These are phyloP conservation scores for Glareola pratincola DNA, from an alignment of 2,113 vertebrate species.

Conservation along the genomic window DNA sequence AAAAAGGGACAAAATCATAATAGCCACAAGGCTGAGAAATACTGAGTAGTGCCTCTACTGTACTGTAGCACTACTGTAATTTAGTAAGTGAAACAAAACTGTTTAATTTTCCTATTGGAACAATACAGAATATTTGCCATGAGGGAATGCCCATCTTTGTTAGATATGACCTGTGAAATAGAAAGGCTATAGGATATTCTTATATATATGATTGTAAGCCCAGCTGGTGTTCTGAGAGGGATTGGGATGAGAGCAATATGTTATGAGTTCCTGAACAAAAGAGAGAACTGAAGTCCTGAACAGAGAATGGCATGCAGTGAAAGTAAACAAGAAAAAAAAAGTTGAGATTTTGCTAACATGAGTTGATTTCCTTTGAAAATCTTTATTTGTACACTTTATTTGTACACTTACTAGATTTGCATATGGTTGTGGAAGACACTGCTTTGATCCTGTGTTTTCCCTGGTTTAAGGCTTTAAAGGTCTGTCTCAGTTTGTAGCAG, in stretches of 20 bases:
- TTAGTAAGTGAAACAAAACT: background rate
- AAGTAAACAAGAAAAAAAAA: background rate
- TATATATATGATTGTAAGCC: background rate
- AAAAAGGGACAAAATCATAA: background rate
- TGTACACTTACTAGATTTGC: background rate
- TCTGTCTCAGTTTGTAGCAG: background rate
- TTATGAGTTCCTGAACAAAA: background rate
- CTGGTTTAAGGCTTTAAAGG: background rate
- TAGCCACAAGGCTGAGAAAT: background rate
- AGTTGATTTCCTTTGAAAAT: background rate
- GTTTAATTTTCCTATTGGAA: background rate
- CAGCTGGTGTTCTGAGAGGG: background rate
- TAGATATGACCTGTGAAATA: background rate
- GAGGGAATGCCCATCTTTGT: background rate
- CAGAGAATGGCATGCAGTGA: fast-evolving
- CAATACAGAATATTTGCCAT: background rate
- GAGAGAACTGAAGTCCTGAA: background rate
- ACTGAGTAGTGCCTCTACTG: background rate
- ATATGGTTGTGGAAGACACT: background rate
- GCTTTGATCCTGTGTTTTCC: background rate
- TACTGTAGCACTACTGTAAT: background rate
- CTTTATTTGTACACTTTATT: background rate
- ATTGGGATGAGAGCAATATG: background rate
- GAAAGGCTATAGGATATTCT: background rate
- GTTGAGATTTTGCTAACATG: background rate